Percentiles rank a stretch among this genome's conserved stretches.
phyloP scores from a whole-genome alignment of 1,140 invertebrate genomes.

The Gonatopus flavifemur region DNA sequence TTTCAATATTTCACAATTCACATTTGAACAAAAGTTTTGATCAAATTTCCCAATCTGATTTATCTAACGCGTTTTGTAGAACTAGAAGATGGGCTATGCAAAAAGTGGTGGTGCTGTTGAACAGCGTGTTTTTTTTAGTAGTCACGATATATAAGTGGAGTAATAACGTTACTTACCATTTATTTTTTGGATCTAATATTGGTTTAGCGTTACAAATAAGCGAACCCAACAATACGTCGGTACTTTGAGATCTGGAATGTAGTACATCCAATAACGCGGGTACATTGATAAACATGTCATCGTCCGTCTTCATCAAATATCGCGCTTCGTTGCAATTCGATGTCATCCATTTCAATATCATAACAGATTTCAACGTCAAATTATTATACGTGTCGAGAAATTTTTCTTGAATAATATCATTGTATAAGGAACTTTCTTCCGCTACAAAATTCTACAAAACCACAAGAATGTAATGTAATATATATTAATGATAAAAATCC shows the following conservation, averaged over 20 bases:
- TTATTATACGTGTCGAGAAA: constrained; percentile 92
- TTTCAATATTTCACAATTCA: constrained; percentile 4
- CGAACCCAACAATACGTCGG: constrained; percentile 67
- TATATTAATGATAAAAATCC: background rate
- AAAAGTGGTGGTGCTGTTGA: no score
- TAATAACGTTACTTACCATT: constrained; percentile 77
- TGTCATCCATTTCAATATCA: constrained; percentile 81
- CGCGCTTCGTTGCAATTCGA: constrained; percentile 65
- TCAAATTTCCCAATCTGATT: no score
- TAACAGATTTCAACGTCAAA: constrained; percentile 85
- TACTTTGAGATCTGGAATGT: constrained; percentile 38
- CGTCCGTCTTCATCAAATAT: constrained; percentile 81
- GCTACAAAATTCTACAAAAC: constrained; percentile 45
- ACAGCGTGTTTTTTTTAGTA: no score
- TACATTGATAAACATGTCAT: constrained; percentile 83
- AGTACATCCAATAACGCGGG: constrained; percentile 57
- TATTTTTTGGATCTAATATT: constrained; percentile 70
- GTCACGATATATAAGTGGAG: no score
- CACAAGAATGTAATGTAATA: background rate
- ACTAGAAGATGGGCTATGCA: no score
- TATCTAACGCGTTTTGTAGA: no score
- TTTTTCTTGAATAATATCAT: constrained; percentile 88
- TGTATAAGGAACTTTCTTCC: constrained; percentile 65
- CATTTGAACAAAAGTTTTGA: background rate
- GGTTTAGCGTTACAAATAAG: constrained; percentile 75